Conservation (phyloP, 2,888 invertebrate species). For the Yponomeuta evonymella region DNA sequence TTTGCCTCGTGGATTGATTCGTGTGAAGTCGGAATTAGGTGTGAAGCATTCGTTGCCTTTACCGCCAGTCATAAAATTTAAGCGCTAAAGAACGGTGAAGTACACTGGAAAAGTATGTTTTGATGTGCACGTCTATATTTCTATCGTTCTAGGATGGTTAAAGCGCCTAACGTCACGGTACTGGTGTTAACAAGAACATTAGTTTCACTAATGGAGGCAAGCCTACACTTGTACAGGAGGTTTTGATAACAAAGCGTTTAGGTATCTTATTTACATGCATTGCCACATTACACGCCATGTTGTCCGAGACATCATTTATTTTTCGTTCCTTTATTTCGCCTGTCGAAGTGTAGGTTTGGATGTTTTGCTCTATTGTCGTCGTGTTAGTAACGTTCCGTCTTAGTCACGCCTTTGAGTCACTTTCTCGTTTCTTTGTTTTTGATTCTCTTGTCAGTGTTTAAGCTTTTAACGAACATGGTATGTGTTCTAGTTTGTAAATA, state of each 20-base stretch:
- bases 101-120: background rate
- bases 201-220: slow-evolving; percentile 26
- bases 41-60: too few relatives aligned
- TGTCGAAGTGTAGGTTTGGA: slow-evolving; percentile 34
- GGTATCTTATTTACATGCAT: slow-evolving; percentile 34
- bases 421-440: background rate
- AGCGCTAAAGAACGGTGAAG: background rate
- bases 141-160: slow-evolving; percentile 10
- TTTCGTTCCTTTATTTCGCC: slow-evolving; percentile 37
- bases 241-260: slow-evolving; percentile 17
- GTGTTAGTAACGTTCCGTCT: slow-evolving; percentile 3
- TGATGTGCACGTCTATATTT: background rate
- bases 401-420: background rate
- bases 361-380: slow-evolving; percentile 17
- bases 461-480: background rate
- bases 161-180: slow-evolving; percentile 38
- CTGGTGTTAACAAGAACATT: slow-evolving; percentile 29
- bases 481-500: background rate
- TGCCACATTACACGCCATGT: slow-evolving; percentile 28
- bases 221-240: slow-evolving; percentile 51
- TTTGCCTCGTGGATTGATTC: background rate
- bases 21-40: background rate
- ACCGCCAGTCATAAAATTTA: background rate
- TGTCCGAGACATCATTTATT: slow-evolving; percentile 36
- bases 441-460: background rate